These are phyloP conservation scores for Limonius californicus DNA, from an alignment of 1,140 invertebrate genomes.

Conservation along the genomic window DNA sequence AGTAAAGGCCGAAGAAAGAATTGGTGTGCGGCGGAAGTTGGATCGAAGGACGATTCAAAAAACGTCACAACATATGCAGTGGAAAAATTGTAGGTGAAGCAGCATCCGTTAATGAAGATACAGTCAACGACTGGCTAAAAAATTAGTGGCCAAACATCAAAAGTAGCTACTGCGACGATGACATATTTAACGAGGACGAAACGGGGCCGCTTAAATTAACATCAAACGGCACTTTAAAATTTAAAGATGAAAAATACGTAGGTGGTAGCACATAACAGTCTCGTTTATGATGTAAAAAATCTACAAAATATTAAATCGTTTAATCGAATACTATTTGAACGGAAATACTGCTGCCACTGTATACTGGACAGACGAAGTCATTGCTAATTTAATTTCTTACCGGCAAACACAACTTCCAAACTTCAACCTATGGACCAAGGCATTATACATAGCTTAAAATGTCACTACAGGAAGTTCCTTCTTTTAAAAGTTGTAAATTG, in stretches of 20 bases:
- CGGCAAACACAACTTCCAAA: neutral
- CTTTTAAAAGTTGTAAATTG: neutral
- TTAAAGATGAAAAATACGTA: constrained; percentile 38
- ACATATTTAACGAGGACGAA: constrained; percentile 41
- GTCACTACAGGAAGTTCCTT: neutral
- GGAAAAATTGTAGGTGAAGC: neutral
- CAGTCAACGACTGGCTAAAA: neutral
- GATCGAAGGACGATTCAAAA: neutral
- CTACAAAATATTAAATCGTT: neutral
- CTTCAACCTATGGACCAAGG: constrained; percentile 6
- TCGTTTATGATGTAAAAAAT: constrained; percentile 2
- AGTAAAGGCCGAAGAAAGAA: too few relatives aligned
- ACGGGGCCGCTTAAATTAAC: constrained; percentile 44
- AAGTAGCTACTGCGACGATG: neutral
- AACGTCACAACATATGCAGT: neutral
- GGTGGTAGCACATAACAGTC: constrained; percentile 5
- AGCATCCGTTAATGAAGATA: neutral
- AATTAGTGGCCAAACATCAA: neutral
- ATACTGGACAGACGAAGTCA: too few relatives aligned
- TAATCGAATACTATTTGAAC: too few relatives aligned
- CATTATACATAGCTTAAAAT: neutral
- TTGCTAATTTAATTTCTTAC: too few relatives aligned
- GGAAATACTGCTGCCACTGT: too few relatives aligned
- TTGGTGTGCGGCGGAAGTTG: neutral
- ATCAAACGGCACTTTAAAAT: constrained; percentile 40